A percentile compares a stretch with the other conserved stretches of the same genome.
These are phyloP conservation scores for Stichopus chloronotus DNA, from an alignment of 35 echinoderm and acorn worm species.

Conservation along the genomic window DNA sequence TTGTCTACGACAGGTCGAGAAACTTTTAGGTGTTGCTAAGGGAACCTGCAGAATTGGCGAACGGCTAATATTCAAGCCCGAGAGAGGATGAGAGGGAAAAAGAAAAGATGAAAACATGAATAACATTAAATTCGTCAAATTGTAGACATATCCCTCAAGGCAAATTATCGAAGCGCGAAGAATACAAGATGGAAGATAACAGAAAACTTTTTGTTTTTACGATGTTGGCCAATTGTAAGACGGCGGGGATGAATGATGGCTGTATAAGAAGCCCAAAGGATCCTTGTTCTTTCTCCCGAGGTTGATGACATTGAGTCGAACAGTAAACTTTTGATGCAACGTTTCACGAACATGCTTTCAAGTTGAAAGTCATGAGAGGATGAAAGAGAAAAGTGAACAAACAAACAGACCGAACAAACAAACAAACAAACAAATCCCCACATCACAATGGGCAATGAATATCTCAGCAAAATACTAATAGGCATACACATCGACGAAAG, in stretches of 20 bases:
- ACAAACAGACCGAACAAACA: no score
- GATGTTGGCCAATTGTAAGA: conserved; percentile 8
- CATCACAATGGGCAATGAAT: no score
- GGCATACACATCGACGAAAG: no score
- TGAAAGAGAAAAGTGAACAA: no score
- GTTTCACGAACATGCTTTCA: no score
- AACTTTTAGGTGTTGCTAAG: conserved; percentile 20
- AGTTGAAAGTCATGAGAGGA: no score
- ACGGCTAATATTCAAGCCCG: background rate
- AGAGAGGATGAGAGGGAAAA: background rate
- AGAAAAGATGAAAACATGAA: background rate
- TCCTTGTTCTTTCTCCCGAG: background rate
- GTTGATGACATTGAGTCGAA: background rate
- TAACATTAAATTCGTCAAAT: background rate
- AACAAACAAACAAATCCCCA: no score
- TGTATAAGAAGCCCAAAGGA: background rate
- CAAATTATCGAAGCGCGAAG: background rate
- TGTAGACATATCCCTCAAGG: background rate
- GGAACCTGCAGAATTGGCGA: background rate
- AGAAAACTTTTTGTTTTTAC: background rate
- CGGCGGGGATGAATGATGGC: background rate
- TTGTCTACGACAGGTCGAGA: conserved; percentile 12
- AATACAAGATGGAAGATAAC: background rate
- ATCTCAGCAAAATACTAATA: no score
- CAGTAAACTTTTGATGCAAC: background rate